Evolutionary conservation across 2,797 vertebrate species (phyloP).

Genomic region (Manis pentadactyla): DNA sequence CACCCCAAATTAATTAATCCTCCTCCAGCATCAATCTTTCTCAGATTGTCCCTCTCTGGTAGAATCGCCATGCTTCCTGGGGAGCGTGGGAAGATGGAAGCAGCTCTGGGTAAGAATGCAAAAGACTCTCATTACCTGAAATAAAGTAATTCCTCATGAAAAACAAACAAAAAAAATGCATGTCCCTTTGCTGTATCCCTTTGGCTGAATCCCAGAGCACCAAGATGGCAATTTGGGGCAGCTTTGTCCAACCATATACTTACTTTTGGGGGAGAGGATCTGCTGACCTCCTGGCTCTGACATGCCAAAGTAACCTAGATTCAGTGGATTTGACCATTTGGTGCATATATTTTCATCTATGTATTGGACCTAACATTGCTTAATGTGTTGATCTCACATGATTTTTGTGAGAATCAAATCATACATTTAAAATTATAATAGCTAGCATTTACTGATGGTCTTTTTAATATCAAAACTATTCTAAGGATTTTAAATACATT

Average conservation of each 20-base stretch:
- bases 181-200: neutral
- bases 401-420: neutral
- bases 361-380: neutral
- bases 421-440: neutral
- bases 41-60: neutral
- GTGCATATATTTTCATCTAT: neutral
- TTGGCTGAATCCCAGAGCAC: neutral
- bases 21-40: neutral
- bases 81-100: neutral
- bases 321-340: neutral
- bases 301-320: accelerated
- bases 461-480: neutral
- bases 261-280: neutral
- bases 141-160: neutral
- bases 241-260: neutral
- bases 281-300: neutral
- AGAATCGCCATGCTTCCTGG: neutral
- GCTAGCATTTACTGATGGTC: neutral
- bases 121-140: neutral
- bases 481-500: neutral
- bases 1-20: neutral
- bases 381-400: neutral
- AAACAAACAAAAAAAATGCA: neutral
- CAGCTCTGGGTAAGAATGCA: neutral
- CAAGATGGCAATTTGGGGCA: neutral